These are phyloP conservation scores for Aptenodytes forsteri DNA, from an alignment of 2,113 vertebrate species.

Conservation along the genomic window DNA sequence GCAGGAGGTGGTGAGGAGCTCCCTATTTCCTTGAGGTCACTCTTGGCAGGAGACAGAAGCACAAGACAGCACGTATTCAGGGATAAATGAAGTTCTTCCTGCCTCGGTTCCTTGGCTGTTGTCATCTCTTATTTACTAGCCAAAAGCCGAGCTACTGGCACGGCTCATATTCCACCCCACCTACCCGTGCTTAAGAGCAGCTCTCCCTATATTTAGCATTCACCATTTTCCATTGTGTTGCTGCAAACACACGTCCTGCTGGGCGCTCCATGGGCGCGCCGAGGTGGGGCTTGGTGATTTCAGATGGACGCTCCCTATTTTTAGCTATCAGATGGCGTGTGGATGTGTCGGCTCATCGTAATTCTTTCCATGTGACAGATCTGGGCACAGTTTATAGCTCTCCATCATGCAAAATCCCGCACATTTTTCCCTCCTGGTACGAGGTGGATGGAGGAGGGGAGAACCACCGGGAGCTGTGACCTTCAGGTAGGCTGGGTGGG, in stretches of 20 bases:
- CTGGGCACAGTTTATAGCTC: neutral
- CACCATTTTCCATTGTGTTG: neutral
- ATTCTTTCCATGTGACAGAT: neutral
- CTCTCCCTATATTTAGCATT: slow-evolving; percentile 32
- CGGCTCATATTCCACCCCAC: neutral
- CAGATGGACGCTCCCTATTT: neutral
- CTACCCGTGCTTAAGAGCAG: neutral
- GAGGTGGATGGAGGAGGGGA: neutral
- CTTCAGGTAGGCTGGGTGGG: neutral
- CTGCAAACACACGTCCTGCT: neutral
- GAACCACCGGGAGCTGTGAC: neutral
- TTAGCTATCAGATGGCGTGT: neutral
- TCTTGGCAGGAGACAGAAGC: neutral
- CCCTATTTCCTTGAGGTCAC: neutral
- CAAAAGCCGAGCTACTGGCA: neutral
- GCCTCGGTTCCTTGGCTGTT: neutral
- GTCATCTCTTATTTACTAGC: neutral
- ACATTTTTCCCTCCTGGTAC: neutral
- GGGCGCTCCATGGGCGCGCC: rapidly evolving
- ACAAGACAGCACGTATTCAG: rapidly evolving
- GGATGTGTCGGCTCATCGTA: neutral
- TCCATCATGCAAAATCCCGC: neutral
- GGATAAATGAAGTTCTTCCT: slow-evolving; percentile 8
- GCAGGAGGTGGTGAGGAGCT: neutral
- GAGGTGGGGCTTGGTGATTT: neutral